phyloP scores from a whole-genome alignment of 2,797 vertebrate species.

The Typhlichthys eigenmanni region DNA sequence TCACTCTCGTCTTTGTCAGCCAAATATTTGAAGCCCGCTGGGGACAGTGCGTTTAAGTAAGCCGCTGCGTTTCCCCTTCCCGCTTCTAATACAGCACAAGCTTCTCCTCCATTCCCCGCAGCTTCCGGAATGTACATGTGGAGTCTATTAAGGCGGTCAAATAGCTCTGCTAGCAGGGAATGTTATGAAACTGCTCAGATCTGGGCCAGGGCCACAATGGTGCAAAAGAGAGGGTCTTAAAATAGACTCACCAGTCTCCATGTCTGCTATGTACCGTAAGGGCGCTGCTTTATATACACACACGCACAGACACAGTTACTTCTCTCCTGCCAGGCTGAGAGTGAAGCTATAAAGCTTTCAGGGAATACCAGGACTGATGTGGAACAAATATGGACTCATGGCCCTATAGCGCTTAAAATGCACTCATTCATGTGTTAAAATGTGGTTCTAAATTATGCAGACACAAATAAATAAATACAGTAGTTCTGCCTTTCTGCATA shows the following conservation, averaged over 20 bases:
- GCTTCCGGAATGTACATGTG: conserved; percentile 79
- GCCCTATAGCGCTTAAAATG: neutral
- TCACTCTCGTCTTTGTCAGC: conserved; percentile 25
- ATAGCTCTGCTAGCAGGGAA: conserved; percentile 54
- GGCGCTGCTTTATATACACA: conserved; percentile 20
- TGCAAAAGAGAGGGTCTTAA: conserved; percentile 32
- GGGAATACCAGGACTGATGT: neutral
- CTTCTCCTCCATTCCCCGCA: conserved; percentile 44
- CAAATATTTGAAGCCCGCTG: conserved; percentile 26
- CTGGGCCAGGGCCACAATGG: conserved; percentile 25
- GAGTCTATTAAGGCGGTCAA: conserved; percentile 71
- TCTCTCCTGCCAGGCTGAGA: conserved; percentile 8
- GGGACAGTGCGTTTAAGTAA: conserved; percentile 47
- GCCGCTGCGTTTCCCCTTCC: neutral
- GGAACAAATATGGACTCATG: no score
- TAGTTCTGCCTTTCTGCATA: no score
- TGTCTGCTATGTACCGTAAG: conserved; percentile 12
- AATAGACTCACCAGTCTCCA: conserved; percentile 30
- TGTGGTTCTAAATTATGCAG: neutral
- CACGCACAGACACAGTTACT: conserved; percentile 29
- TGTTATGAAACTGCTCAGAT: conserved; percentile 48
- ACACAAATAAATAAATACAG: no score
- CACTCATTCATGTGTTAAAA: neutral
- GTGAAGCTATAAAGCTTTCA: neutral
- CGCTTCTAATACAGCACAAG: neutral